phyloP scores from a whole-genome alignment of 2,888 invertebrate genomes.

The Thereva unica region DNA sequence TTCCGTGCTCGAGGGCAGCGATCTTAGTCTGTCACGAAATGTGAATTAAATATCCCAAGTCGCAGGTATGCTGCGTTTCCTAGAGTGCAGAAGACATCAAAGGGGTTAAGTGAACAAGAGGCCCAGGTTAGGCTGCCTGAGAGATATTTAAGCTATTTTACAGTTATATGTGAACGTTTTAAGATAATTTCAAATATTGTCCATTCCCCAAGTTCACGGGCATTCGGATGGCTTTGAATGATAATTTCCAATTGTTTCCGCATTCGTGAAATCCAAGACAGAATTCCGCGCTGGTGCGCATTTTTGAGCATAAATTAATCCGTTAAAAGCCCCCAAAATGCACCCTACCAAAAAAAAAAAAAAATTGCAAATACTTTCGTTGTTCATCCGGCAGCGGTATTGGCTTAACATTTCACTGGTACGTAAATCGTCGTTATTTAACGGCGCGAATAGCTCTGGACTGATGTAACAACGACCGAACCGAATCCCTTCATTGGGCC shows the following conservation, averaged over 20 bases:
- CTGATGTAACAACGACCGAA: conserved; percentile 7
- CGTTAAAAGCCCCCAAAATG: too few relatives aligned
- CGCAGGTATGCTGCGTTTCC: background rate
- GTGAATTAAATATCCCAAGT: conserved; percentile 27
- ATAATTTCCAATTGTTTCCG: background rate
- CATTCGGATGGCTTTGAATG: too few relatives aligned
- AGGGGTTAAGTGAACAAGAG: conserved; percentile 4
- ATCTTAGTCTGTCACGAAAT: conserved; percentile 32
- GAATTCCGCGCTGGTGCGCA: background rate
- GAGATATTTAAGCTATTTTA: conserved; percentile 21
- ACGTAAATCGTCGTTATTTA: conserved; percentile 25
- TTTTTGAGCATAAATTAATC: background rate
- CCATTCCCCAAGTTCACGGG: too few relatives aligned
- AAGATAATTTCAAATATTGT: background rate
- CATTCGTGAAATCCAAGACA: conserved; percentile 19
- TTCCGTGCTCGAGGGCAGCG: conserved; percentile 26
- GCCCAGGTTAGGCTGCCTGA: conserved; percentile 15
- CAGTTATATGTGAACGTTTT: conserved; percentile 5
- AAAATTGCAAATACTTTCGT: too few relatives aligned
- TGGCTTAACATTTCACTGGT: background rate
- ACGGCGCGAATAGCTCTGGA: conserved; percentile 19
- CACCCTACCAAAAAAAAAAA: too few relatives aligned
- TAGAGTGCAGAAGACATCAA: conserved; percentile 13
- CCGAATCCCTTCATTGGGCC: conserved; percentile 12
- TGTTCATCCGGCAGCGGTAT: too few relatives aligned